These are phyloP conservation scores for Drosophila micromelanica DNA, from an alignment of 1,140 invertebrate species.

Conservation along the genomic window DNA sequence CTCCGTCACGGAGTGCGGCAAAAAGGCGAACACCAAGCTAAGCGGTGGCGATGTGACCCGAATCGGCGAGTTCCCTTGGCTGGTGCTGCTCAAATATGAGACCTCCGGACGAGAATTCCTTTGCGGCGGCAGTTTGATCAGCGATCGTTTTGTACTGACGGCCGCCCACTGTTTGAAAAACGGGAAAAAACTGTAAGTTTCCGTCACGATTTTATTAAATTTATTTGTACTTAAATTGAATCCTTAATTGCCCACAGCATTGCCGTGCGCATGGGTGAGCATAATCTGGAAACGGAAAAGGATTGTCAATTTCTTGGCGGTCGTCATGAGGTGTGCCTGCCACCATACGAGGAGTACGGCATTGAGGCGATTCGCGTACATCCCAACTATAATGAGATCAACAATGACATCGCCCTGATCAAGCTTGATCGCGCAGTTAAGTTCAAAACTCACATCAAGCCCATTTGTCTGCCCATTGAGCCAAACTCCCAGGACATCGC, in stretches of 20 bases:
- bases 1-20: slow-evolving; percentile 52
- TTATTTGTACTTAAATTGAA: not conserved
- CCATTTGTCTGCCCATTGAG: slow-evolving; percentile 70
- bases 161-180: slow-evolving; percentile 86
- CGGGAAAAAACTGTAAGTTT: slow-evolving; percentile 64
- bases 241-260: slow-evolving; percentile 59
- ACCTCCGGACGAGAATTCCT: slow-evolving; percentile 44
- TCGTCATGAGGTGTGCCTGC: slow-evolving; percentile 78
- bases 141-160: slow-evolving; percentile 86
- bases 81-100: slow-evolving; percentile 85
- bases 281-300: slow-evolving; percentile 85
- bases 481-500: slow-evolving; percentile 25
- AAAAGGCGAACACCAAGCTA: slow-evolving; percentile 71
- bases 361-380: slow-evolving; percentile 87
- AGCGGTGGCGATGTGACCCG: slow-evolving; percentile 80
- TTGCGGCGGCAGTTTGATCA: slow-evolving; percentile 85
- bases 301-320: slow-evolving; percentile 85
- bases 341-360: slow-evolving; percentile 85
- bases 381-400: slow-evolving; percentile 86
- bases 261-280: slow-evolving; percentile 87
- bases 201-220: too few relatives aligned
- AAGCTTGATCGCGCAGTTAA: slow-evolving; percentile 56
- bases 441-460: slow-evolving; percentile 64
- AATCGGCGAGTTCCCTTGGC: slow-evolving; percentile 85
- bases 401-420: slow-evolving; percentile 89